These are phyloP conservation scores for Platycheirus rosarum DNA, from an alignment of 2,888 invertebrate species.

Conservation along the genomic window DNA sequence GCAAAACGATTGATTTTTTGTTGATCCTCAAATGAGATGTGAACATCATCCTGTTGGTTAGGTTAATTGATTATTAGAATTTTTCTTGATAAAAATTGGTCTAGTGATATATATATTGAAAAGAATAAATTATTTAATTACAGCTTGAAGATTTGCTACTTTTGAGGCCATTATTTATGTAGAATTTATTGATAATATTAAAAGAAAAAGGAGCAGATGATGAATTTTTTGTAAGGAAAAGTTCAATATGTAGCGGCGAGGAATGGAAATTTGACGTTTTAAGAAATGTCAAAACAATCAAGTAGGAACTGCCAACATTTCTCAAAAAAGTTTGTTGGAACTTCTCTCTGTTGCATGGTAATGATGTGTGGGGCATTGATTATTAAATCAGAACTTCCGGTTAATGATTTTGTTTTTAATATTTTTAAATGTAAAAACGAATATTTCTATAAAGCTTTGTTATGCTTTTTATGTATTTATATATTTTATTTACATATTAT, in stretches of 20 bases:
- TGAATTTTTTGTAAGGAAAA: conserved; percentile 18
- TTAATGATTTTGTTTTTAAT: background rate
- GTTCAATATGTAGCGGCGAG: conserved; percentile 41
- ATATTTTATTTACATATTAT: too few species aligned
- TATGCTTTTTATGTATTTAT: too few species aligned
- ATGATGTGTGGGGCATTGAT: conserved; percentile 19
- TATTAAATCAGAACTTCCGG: background rate
- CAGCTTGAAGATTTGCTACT: conserved; percentile 86
- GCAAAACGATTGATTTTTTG: conserved; percentile 99
- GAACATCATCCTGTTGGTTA: conserved; percentile 89
- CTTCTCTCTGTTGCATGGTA: conserved; percentile 53
- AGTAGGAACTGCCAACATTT: conserved; percentile 22
- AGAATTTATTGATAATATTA: conserved; percentile 16
- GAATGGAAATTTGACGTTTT: conserved; percentile 12
- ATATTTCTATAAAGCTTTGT: too few species aligned
- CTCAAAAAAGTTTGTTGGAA: background rate
- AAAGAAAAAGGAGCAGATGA: conserved; percentile 54
- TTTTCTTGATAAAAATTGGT: background rate
- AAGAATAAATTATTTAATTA: conserved; percentile 81
- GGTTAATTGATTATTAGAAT: conserved; percentile 6
- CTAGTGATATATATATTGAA: background rate
- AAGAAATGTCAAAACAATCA: conserved; percentile 62
- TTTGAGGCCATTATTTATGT: conserved; percentile 80
- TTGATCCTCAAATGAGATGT: conserved; percentile 98
- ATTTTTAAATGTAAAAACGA: background rate